Conservation (phyloP, 2,113 vertebrate genomes). For the Brevimyrus niger region DNA sequence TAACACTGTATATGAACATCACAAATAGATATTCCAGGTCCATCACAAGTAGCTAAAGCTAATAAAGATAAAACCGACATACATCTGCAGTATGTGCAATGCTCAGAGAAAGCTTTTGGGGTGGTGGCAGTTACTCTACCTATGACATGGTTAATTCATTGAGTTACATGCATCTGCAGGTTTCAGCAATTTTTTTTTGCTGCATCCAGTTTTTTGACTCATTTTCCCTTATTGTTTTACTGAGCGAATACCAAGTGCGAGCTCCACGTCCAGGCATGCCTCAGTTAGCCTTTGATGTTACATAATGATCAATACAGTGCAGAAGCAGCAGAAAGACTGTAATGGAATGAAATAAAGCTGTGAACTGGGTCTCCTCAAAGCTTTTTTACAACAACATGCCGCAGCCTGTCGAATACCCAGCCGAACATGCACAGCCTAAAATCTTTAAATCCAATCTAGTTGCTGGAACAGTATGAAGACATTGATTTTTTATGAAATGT, state of each 20-base stretch:
- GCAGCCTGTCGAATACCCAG: background rate
- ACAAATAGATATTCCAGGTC: background rate
- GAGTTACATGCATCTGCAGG: background rate
- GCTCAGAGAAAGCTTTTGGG: background rate
- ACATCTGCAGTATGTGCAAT: background rate
- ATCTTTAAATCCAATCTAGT: slow-evolving; percentile 8
- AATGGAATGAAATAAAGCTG: slow-evolving; percentile 5
- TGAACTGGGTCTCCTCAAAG: background rate
- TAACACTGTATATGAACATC: background rate
- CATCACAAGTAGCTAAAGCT: background rate
- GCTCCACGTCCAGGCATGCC: background rate
- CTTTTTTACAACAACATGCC: background rate
- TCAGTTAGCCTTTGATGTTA: background rate
- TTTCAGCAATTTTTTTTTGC: background rate
- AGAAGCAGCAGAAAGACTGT: background rate
- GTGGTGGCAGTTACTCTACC: background rate
- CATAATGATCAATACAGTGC: background rate
- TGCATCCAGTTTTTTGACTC: background rate
- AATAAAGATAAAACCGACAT: background rate
- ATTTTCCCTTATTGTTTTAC: background rate
- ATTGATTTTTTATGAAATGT: background rate
- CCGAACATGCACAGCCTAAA: background rate
- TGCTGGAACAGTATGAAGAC: background rate
- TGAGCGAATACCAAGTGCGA: background rate
- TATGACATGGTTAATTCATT: background rate